Evolutionary conservation across 2,888 invertebrate species (phyloP), one percentile per base, ranked within the genome.

Genomic region (Ophion ventricosus): DNA sequence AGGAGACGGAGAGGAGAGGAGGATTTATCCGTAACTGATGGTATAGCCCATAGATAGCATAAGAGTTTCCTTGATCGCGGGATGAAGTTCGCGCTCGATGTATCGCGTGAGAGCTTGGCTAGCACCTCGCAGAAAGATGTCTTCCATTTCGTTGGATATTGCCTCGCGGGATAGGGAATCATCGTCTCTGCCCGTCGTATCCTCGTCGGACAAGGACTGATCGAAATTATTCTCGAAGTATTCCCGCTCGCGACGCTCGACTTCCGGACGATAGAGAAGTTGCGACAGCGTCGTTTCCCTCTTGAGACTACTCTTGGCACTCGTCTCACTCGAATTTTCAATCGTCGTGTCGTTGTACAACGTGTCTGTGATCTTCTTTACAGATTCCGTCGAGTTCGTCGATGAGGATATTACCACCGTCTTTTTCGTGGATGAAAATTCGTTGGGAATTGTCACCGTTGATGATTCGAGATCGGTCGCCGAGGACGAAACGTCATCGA

Each of bases 11-110:
- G 14, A 26, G 29, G 23, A 1, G 23, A 29, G 29, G 1, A 49
- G 64, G 11, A 29, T 49, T 93, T 94, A 96, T 84, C 97, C 97
- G 91, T 97, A 97, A 80, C 97, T 97, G 89, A 97, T 95, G 61
- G 97, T 97, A 92, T 97, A 97, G 7, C 97, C 97, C 96, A 97
- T 96, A 91, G 97, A 97, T 86, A 96, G 95, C 97, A 97, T 97
- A 43, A 97, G 94, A 0, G 97, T 97, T 90, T 97, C 97, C 91
- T 97, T 97, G 78, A 97, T 97, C 57, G 97, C 97, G 10, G 97
- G 97, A 89, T 97, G 97, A 70, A 97, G 92, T 89, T 97, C 96
- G 87, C 96, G 96, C 91, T 97, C 97, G 96, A 97, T 97, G 89
- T 97, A 97, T 35, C 96, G 96, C 0, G 97, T 97, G 63, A 97